Percentiles rank a stretch among this genome's conserved stretches.
These are phyloP conservation scores for Aradophagus sp. DNA, from an alignment of 1,140 invertebrate genomes.

Conservation along the genomic window DNA sequence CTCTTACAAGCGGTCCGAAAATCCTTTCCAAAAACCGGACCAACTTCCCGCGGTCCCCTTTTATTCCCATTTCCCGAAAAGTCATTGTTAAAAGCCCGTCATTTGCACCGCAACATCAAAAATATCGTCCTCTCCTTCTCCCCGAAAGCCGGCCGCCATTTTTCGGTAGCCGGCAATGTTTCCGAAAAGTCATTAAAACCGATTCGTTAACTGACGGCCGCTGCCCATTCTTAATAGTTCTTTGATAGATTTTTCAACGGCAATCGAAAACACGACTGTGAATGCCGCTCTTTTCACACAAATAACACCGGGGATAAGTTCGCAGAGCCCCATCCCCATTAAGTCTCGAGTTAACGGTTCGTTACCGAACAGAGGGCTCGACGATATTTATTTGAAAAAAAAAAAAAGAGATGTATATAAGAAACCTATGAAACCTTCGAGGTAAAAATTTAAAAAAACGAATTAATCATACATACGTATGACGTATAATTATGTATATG, in stretches of 20 bases:
- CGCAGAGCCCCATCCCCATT: conserved; percentile 53
- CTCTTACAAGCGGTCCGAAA: no score
- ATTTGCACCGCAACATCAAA: no score
- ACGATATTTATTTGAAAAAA: conserved; percentile 67
- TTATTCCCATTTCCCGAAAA: no score
- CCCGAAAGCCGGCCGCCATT: conserved; percentile 21
- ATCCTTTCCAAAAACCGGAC: no score
- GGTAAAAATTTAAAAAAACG: no score
- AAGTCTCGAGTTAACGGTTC: conserved; percentile 72
- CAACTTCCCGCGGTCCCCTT: no score
- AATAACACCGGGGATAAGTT: conserved; percentile 16
- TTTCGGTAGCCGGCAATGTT: conserved; percentile 35
- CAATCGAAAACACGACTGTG: conserved; percentile 24
- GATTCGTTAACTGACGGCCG: conserved; percentile 18
- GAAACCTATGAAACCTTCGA: no score
- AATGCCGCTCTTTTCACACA: conserved; percentile 25
- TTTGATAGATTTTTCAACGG: conserved; percentile 31
- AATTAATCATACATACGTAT: no score
- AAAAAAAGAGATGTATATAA: no score
- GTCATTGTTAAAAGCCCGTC: no score
- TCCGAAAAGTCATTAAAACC: conserved; percentile 38
- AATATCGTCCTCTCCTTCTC: no score
- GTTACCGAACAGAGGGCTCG: conserved; percentile 64
- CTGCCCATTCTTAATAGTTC: conserved; percentile 28
- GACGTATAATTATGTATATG: no score